Evolutionary conservation across 2,113 vertebrate species (phyloP).

Genomic region (Pithys albifrons): DNA sequence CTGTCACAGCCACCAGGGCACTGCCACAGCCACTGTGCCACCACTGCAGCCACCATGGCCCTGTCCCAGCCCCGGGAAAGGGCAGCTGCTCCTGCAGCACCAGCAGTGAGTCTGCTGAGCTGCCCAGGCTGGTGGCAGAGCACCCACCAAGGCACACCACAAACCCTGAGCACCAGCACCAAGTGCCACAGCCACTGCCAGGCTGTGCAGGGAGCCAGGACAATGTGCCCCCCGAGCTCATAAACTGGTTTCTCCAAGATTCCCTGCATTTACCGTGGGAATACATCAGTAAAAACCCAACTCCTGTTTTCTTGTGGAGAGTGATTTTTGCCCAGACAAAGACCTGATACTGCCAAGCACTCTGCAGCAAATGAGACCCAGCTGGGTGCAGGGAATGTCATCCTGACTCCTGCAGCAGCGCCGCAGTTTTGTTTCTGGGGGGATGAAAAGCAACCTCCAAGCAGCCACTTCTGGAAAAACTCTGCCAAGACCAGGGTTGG

Average conservation of each 20-base stretch:
- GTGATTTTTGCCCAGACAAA: neutral
- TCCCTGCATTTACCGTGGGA: neutral
- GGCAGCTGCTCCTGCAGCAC: neutral
- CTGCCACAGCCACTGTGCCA: too few relatives aligned
- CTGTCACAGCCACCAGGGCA: rapidly evolving
- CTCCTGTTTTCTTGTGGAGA: neutral
- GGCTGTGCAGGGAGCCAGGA: neutral
- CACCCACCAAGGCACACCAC: rapidly evolving
- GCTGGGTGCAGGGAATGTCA: neutral
- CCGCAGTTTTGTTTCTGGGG: neutral
- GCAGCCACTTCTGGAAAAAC: neutral
- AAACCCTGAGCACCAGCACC: rapidly evolving
- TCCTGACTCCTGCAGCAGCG: neutral
- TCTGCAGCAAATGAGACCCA: constrained; percentile 10
- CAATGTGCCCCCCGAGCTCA: neutral
- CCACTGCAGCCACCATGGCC: neutral
- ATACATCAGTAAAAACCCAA: neutral
- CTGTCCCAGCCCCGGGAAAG: rapidly evolving
- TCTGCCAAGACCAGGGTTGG: neutral
- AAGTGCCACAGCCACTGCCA: neutral
- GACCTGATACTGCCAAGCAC: neutral
- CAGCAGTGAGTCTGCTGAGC: neutral
- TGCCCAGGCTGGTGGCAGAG: neutral
- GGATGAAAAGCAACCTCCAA: neutral
- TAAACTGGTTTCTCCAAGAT: neutral